Base-by-base conservation (phyloP, 2,888 invertebrate genomes). In the Catocala nupta region DNA sequence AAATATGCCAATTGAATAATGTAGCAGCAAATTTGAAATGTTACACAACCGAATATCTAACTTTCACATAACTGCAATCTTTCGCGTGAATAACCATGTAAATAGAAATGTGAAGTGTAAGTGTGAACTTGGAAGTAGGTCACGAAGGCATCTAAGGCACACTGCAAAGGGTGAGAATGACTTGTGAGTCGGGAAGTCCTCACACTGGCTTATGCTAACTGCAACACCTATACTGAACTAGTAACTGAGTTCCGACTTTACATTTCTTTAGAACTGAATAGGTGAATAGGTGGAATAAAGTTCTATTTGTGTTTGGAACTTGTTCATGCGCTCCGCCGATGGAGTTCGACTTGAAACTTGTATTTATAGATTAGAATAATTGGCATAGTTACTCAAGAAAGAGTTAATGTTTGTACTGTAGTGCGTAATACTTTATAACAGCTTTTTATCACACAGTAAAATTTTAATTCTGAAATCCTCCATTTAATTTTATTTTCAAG, bases 101-200 rank as follows among this genome's bases (percentile, higher is more conserved):
- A 77, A 81, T 78, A 71, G 68, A 62, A 75, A 80, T 72, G 73
- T 78, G 70, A 78, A 83, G 82, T 83, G 80, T 78, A 78, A 83
- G 82, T 83, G 80, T 78, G 83, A 81, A 85, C 78, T 83, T 68
- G 77, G 68, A 89, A 85, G 73, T 89, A 64, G 89, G 90, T 89
- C 89, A 87, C 81, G 84, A 81, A 81, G 81, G 78, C 81, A 75
- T 80, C 83, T 80, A 63, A 74, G 76, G 72, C 75, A 68, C 69
- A 8, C 55, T 33, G 55, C 55, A 55, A 64, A 64, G 67, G 57
- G 71, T 73, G 71, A 72, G 80, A 54, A 54, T 54, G 59, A 59
- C 54, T 59, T 54, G 43, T 45, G 34, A 42, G 13, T 36, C 36
- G 45, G 45, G 42, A 42, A 11, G 57, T 63, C 55, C 49, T 59